Conservation (phyloP, 2,113 vertebrate species). For the Elachura formosa region DNA sequence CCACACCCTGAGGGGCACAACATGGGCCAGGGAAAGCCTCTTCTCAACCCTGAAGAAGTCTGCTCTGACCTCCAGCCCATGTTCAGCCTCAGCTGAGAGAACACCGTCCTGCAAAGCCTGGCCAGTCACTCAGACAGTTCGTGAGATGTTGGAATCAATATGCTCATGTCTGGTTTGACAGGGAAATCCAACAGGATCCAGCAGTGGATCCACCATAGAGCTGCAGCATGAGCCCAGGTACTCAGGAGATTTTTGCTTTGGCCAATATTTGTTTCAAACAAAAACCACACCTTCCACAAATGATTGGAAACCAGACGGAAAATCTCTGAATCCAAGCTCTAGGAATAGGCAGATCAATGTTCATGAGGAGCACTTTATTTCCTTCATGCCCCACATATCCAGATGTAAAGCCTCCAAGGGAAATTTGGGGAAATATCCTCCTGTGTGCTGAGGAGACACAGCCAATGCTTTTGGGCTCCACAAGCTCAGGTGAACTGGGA, state of each 20-base stretch:
- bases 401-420: background rate
- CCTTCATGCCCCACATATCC: background rate
- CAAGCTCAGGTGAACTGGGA: background rate
- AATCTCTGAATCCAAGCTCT: background rate
- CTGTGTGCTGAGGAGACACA: background rate
- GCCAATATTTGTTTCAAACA: fast-evolving
- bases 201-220: background rate
- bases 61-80: background rate
- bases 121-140: fast-evolving
- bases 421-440: background rate
- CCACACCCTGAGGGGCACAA: background rate
- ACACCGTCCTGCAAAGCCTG: background rate
- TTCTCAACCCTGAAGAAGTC: background rate
- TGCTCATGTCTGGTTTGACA: background rate
- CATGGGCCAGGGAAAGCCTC: background rate
- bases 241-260: background rate
- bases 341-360: background rate
- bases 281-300: background rate
- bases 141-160: background rate
- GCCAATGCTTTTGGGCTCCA: background rate
- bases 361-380: background rate
- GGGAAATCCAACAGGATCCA: background rate
- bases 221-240: background rate
- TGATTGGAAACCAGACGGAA: background rate
- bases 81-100: background rate